Conservation (phyloP, 2,888 invertebrate species). For the Micropterix aruncella region DNA sequence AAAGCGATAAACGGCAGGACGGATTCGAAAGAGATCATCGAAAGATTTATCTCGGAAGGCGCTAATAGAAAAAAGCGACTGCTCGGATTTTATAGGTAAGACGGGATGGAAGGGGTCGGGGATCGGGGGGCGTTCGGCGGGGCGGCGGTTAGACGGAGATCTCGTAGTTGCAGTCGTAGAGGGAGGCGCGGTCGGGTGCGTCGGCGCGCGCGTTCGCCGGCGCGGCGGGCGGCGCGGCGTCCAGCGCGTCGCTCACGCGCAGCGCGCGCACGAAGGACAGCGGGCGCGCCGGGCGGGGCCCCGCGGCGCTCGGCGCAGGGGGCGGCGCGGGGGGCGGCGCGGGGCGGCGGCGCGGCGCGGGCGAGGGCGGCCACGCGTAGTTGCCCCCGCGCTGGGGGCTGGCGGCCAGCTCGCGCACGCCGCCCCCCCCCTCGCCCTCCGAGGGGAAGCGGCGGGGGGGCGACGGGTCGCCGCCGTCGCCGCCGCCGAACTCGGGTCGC, state of each 20-base stretch:
- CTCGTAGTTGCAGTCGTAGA: conserved; percentile 91
- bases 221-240: conserved; percentile 55
- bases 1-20: too few relatives aligned
- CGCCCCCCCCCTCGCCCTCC: conserved; percentile 58
- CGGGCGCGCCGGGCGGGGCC: conserved; percentile 44
- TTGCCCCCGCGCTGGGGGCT: conserved; percentile 66
- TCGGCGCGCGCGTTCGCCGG: conserved; percentile 25
- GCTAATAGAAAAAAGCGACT: too few relatives aligned
- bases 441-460: conserved; percentile 69
- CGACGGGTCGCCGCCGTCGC: conserved; percentile 28
- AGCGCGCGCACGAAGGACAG: conserved; percentile 82
- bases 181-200: conserved; percentile 73
- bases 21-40: too few relatives aligned
- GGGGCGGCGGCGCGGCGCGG: conserved; percentile 25
- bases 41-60: too few relatives aligned
- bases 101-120: too few relatives aligned
- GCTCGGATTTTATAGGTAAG: too few relatives aligned
- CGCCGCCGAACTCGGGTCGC: conserved; percentile 74
- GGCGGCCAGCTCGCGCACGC: conserved; percentile 72
- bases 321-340: conserved; percentile 37
- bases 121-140: too few relatives aligned
- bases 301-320: conserved; percentile 29
- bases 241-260: conserved; percentile 80
- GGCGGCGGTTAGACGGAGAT: conserved; percentile 94
- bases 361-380: conserved; percentile 62